Evolutionary conservation across 2,888 invertebrate species (phyloP), one percentile per base, ranked within the genome.

Genomic region (Hesperia comma): DNA sequence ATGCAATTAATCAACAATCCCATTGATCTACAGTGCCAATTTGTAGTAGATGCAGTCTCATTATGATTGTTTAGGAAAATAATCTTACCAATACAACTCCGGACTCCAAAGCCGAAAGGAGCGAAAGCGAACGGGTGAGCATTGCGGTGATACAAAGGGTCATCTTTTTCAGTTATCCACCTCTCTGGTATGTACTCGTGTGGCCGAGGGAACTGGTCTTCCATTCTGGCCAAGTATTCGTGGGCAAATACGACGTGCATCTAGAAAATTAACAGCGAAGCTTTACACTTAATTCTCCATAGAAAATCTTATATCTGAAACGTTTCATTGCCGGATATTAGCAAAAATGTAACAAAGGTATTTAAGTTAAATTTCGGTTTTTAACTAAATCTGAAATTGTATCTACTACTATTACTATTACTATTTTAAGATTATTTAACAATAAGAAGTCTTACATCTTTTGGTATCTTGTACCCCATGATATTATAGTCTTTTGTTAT

Each of bases 111-210:
- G 1, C 96, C 96, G 75, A 95, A 96, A 0, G 95, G 95, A 68
- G 93, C 83, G 12, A 94, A 93, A 0, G 94, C 93, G 74, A 95
- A 95, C 0, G 94, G 94, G 78, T 95, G 94, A 0, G 90, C 84
- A 19, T 89, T 84, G 43, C 90, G 88, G 49, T 93, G 86, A 69
- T 85, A 79, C n/a, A 92, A 69, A 7, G 85, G 82, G 46, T 90
- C 85, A 6, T 74, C 73, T 69, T 87, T 87, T 0, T 83, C 80
- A 14, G 75, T 74, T 1, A 93, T 72, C 97, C 97, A 98, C 54
- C 98, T 88, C 79, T 97, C 97, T 0, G 97, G 97, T 53, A 95
- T 80, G 77, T 94, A 97, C 66, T 94, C 91, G 0, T 88, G 77
- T 6, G 95, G 89, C n/a, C 92, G 86, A 0, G 94, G 90, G 76